Evolutionary conservation across 2,113 vertebrate species (phyloP).

Genomic region (Brienomyrus longianalis): DNA sequence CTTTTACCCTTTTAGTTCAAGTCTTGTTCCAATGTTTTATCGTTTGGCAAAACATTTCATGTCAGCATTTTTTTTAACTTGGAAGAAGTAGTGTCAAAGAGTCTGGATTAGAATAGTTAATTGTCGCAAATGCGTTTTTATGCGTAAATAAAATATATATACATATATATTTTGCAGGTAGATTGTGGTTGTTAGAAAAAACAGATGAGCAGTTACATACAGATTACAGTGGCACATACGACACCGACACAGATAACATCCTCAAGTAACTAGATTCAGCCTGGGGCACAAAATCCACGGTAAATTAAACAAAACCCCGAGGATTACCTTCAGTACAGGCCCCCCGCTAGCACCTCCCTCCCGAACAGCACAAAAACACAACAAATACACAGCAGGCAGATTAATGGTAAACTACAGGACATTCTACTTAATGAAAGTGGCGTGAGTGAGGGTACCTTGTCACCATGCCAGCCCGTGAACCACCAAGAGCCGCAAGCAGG

Average conservation of each 20-base stretch:
- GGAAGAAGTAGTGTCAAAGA: constrained; percentile 43
- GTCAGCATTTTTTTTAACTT: constrained; percentile 47
- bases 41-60: constrained; percentile 59
- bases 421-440: constrained; percentile 7
- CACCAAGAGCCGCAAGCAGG: constrained; percentile 16
- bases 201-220: constrained; percentile 47
- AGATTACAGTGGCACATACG: constrained; percentile 50
- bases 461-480: constrained; percentile 23
- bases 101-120: constrained; percentile 45
- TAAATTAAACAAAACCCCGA: constrained; percentile 34
- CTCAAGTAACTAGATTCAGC: constrained; percentile 50
- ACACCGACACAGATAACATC: constrained; percentile 54
- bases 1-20: constrained; percentile 54
- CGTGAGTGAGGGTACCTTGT: constrained; percentile 27
- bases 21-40: constrained; percentile 60
- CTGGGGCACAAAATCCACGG: constrained; percentile 51
- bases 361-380: constrained; percentile 40
- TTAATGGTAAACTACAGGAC: constrained; percentile 59
- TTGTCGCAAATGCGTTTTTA: constrained; percentile 41
- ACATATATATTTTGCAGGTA: constrained; percentile 46
- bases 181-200: constrained; percentile 53
- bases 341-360: constrained; percentile 26
- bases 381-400: constrained; percentile 43
- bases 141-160: constrained; percentile 50
- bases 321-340: constrained; percentile 26